These are phyloP conservation scores for Trogon surrucura DNA, from an alignment of 2,113 vertebrate genomes.

Conservation along the genomic window DNA sequence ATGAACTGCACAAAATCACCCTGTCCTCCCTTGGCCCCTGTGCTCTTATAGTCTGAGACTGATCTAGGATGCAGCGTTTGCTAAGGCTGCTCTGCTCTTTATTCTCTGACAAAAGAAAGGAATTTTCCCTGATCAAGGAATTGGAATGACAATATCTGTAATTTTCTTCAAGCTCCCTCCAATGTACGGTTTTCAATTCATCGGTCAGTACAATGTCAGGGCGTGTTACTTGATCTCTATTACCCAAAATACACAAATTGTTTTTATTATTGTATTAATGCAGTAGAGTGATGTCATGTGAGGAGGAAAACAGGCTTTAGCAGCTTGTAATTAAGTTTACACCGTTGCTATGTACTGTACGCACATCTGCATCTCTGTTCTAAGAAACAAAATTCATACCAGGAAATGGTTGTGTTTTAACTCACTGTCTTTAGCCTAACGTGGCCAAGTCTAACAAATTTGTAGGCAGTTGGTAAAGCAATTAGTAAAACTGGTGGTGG, in stretches of 20 bases:
- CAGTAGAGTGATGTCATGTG: neutral
- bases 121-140: neutral
- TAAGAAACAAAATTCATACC: neutral
- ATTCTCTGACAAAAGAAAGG: neutral
- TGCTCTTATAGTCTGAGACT: neutral
- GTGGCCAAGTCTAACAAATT: neutral
- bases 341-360: neutral
- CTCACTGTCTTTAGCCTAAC: fast-evolving
- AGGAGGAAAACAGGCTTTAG: neutral
- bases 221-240: neutral
- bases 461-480: neutral
- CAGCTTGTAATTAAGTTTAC: neutral
- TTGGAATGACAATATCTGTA: neutral
- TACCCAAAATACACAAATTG: neutral
- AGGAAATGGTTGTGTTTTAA: neutral
- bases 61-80: neutral
- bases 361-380: neutral
- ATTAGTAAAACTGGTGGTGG: neutral
- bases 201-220: neutral
- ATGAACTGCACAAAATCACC: neutral
- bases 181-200: neutral
- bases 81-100: neutral
- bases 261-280: neutral
- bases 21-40: neutral
- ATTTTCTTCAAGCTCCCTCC: neutral